Conservation (phyloP, 2,113 vertebrate species). For the Nothobranchius furzeri region DNA sequence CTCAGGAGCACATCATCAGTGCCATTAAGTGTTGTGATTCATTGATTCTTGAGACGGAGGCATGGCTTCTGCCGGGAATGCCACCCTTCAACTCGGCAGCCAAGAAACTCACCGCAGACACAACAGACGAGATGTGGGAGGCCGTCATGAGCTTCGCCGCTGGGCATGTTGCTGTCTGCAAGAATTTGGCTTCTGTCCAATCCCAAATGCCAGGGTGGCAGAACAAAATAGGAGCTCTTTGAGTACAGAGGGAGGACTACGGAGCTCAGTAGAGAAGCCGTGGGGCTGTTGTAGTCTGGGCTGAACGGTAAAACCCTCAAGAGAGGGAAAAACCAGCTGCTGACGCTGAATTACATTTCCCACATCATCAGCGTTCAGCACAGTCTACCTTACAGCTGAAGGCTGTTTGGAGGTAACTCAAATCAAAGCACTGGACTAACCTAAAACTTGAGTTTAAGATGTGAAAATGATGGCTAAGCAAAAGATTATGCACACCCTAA, state of each 20-base stretch:
- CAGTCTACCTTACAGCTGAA: too few relatives aligned
- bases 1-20: background rate
- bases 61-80: conserved; percentile 18
- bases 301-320: background rate
- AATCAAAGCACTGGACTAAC: too few relatives aligned
- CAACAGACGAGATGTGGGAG: conserved; percentile 69
- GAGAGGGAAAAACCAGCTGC: background rate
- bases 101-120: conserved; percentile 42
- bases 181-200: conserved; percentile 54
- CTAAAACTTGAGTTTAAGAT: too few relatives aligned
- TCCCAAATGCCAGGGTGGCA: conserved; percentile 44
- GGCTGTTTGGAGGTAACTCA: too few relatives aligned
- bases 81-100: conserved; percentile 46
- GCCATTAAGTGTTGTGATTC: background rate
- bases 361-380: too few relatives aligned
- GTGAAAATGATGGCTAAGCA: too few relatives aligned
- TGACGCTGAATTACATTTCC: too few relatives aligned
- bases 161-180: conserved; percentile 44
- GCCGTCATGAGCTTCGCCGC: conserved; percentile 54
- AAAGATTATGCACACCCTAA: too few relatives aligned
- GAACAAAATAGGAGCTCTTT: conserved; percentile 64
- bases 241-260: conserved; percentile 35
- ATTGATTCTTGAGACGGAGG: conserved; percentile 15
- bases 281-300: conserved; percentile 17
- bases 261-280: conserved; percentile 25